phyloP scores from a whole-genome alignment of 2,113 vertebrate genomes.

The Alethe castanea region DNA sequence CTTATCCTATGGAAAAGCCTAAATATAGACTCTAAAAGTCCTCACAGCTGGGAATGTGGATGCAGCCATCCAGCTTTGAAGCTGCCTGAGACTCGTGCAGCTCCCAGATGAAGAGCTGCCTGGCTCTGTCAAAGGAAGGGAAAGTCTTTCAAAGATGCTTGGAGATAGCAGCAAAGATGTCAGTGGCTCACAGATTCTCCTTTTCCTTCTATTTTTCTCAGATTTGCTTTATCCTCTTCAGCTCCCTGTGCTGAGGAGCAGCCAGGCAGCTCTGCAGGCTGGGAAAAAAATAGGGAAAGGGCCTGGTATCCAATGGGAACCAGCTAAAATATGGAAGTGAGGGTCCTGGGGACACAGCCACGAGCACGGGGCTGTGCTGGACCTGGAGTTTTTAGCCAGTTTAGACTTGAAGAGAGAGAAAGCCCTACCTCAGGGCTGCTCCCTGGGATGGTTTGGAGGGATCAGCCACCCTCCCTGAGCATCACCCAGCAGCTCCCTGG shows the following conservation, averaged over 20 bases:
- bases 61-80: constrained; percentile 40
- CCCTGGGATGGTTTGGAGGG: not conserved
- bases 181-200: not conserved
- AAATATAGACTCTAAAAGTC: constrained; percentile 53
- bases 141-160: constrained; percentile 23
- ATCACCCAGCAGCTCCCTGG: not conserved
- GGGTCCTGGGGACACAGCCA: not conserved
- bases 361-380: not conserved
- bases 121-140: constrained; percentile 6
- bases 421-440: not conserved
- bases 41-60: not conserved
- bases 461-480: not conserved
- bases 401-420: not conserved
- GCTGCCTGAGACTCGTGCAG: not conserved
- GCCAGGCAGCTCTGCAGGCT: not conserved
- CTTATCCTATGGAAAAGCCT: constrained; percentile 51
- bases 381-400: not conserved
- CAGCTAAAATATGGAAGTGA: not conserved
- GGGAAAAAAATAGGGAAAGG: not conserved
- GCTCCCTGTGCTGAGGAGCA: not conserved
- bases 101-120: constrained; percentile 35
- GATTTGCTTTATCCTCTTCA: not conserved
- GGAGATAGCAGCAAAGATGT: not conserved
- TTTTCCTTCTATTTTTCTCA: not conserved
- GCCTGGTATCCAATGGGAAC: not conserved